Evolutionary conservation across 1,140 invertebrate species (phyloP).

Genomic region (Daktulosphaira vitifoliae): DNA sequence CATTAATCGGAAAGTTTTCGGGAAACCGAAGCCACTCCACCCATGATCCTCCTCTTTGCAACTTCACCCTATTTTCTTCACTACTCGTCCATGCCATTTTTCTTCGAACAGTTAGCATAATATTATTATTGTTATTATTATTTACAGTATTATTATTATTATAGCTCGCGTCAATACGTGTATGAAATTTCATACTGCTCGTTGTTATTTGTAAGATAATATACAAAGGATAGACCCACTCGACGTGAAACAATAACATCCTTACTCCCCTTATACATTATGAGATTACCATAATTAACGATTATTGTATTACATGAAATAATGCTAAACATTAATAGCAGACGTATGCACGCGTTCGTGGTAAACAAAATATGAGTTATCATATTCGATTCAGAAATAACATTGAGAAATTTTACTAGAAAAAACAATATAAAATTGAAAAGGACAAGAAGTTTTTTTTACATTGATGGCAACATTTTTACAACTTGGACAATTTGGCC

Average conservation of each 20-base stretch:
- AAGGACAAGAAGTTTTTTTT: constrained; percentile 24
- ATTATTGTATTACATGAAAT: too few species aligned
- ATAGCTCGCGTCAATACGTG: too few species aligned
- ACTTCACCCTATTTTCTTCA: too few species aligned
- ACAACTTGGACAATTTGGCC: too few species aligned
- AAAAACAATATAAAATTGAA: not conserved
- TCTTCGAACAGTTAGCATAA: too few species aligned
- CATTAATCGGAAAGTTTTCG: constrained; percentile 23
- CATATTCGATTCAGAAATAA: not conserved
- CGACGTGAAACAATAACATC: constrained; percentile 5
- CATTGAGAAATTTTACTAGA: not conserved
- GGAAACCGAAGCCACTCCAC: too few species aligned
- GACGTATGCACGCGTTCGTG: too few species aligned
- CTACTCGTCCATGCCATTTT: too few species aligned
- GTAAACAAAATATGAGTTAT: not conserved
- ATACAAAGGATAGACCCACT: not conserved
- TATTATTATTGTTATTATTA: too few species aligned
- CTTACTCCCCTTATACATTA: not conserved
- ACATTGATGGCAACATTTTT: too few species aligned
- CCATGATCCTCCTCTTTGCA: too few species aligned
- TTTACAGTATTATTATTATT: too few species aligned
- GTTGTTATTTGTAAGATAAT: constrained; percentile 1
- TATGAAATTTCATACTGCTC: not conserved
- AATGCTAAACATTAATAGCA: not conserved
- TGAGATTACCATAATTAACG: constrained; percentile 21